These are phyloP conservation scores for Diorhabda sublineata DNA, from an alignment of 1,140 invertebrate species.

Conservation along the genomic window DNA sequence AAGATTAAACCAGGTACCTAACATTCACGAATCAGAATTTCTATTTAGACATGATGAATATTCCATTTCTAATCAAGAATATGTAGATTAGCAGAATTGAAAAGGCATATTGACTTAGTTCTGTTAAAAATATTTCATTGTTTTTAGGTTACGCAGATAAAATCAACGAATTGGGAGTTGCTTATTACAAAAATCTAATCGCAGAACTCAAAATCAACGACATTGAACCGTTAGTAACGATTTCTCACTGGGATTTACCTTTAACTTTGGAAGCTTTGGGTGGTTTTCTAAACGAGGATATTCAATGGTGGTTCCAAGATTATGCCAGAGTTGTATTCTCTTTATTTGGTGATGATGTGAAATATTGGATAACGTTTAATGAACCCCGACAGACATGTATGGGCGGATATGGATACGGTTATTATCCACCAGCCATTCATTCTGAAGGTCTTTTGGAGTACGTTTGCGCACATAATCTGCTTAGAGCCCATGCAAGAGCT, in stretches of 20 bases:
- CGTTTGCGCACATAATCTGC: conserved; percentile 33
- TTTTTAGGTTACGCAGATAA: conserved; percentile 37
- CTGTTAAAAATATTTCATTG: too few relatives aligned
- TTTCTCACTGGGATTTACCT: conserved; percentile 42
- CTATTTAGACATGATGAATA: too few relatives aligned
- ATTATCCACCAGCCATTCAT: conserved; percentile 29
- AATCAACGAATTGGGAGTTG: conserved; percentile 56
- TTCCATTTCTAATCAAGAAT: too few relatives aligned
- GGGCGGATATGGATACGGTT: conserved; percentile 28
- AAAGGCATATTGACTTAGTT: too few relatives aligned
- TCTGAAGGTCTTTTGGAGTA: conserved; percentile 34
- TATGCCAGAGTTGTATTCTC: conserved; percentile 34
- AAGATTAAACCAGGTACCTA: too few relatives aligned
- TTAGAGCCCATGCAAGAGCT: conserved; percentile 33
- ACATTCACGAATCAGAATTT: too few relatives aligned
- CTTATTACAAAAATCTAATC: conserved; percentile 63
- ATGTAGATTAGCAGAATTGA: too few relatives aligned
- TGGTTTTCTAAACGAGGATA: conserved; percentile 35
- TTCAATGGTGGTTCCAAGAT: conserved; percentile 38
- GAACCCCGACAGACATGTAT: conserved; percentile 46
- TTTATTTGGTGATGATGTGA: conserved; percentile 37
- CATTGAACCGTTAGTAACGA: conserved; percentile 60
- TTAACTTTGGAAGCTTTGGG: conserved; percentile 38
- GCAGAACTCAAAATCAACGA: conserved; percentile 54
- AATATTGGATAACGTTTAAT: conserved; percentile 53